Evolutionary conservation across 2,888 invertebrate species (phyloP).

Genomic region (Lithophane socia): DNA sequence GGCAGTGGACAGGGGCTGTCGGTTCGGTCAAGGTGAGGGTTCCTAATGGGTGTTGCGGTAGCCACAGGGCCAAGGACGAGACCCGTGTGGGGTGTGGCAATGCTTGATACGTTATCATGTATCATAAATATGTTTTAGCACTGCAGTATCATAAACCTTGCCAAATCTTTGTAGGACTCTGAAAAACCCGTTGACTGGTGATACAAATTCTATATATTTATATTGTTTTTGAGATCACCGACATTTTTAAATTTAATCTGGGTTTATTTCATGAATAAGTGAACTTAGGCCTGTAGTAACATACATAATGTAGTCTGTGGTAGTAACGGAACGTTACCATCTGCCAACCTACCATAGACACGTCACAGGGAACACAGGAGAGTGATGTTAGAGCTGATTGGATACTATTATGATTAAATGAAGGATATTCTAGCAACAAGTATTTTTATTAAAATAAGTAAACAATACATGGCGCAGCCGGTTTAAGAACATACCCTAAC

Average conservation of each 20-base stretch:
- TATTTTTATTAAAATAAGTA: too few relatives aligned
- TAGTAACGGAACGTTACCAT: too few relatives aligned
- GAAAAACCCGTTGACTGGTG: not conserved
- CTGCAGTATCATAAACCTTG: not conserved
- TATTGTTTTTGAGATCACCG: not conserved
- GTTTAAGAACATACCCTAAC: too few relatives aligned
- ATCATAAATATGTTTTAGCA: constrained; percentile 19
- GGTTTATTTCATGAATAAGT: not conserved
- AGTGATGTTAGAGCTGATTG: too few relatives aligned
- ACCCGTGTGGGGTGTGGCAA: constrained; percentile 17
- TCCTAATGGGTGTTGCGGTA: constrained; percentile 28
- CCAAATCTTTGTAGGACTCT: not conserved
- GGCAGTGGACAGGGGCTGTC: not conserved
- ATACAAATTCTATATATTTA: not conserved
- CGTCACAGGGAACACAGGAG: too few relatives aligned
- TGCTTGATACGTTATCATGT: constrained; percentile 16
- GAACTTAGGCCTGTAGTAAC: too few relatives aligned
- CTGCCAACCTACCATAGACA: too few relatives aligned
- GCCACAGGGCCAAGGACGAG: constrained; percentile 37
- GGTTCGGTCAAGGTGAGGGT: constrained; percentile 38
- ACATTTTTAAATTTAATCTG: not conserved
- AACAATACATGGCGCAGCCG: too few relatives aligned
- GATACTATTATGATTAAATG: too few relatives aligned
- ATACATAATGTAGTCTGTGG: too few relatives aligned
- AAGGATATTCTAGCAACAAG: too few relatives aligned